These are phyloP conservation scores for Agrotis segetum DNA, from an alignment of 2,888 invertebrate species.

Conservation along the genomic window DNA sequence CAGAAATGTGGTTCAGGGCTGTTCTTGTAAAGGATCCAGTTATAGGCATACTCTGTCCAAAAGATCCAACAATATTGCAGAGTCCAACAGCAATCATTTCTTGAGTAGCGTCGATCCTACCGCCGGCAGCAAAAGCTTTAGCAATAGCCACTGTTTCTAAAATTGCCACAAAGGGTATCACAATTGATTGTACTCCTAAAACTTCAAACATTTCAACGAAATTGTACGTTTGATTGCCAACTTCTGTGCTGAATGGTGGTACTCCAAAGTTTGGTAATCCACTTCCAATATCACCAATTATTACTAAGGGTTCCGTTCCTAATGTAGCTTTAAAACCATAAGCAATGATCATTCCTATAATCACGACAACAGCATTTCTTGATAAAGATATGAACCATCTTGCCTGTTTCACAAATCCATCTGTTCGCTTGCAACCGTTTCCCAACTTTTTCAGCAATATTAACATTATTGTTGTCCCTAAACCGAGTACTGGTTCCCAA, in stretches of 20 bases:
- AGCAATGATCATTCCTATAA: constrained; percentile 93
- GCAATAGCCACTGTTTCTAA: constrained; percentile 94
- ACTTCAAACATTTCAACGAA: constrained; percentile 92
- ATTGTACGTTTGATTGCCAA: constrained; percentile 90
- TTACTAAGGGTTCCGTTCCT: constrained; percentile 90
- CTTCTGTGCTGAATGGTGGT: constrained; percentile 93
- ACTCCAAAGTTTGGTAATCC: constrained; percentile 93
- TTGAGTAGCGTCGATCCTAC: constrained; percentile 96
- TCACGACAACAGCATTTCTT: constrained; percentile 95
- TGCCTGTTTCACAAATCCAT: constrained; percentile 84
- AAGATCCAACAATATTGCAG: constrained; percentile 95
- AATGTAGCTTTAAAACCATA: constrained; percentile 76
- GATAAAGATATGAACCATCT: constrained; percentile 93
- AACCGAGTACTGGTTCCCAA: constrained; percentile 93
- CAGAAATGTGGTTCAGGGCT: constrained; percentile 97
- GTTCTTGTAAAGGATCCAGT: constrained; percentile 97
- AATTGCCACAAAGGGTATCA: constrained; percentile 93
- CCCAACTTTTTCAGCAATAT: constrained; percentile 92
- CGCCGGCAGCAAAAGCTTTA: constrained; percentile 95
- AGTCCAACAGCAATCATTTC: constrained; percentile 97
- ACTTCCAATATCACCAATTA: constrained; percentile 93
- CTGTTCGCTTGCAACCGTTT: constrained; percentile 87
- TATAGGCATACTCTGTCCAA: constrained; percentile 96
- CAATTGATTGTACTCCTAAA: constrained; percentile 91
- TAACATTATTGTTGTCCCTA: constrained; percentile 92